Base-by-base conservation (phyloP, 53 echinoderm and acorn worm genomes). In the Stichopus horrens region DNA sequence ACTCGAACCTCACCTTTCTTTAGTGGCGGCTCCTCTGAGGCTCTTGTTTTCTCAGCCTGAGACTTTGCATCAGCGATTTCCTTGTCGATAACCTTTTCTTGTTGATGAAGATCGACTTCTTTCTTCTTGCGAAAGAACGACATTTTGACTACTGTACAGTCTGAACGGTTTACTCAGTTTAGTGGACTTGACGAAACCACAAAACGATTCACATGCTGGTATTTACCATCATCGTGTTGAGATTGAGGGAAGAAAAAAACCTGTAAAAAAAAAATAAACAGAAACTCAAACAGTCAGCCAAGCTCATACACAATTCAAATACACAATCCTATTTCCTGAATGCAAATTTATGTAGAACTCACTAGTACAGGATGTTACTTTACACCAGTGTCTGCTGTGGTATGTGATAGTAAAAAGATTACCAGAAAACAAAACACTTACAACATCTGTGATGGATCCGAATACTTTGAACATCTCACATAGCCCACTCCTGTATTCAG, bases 61-160 rank as follows among this genome's bases (percentile, higher is more conserved):
- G 52, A 55, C 7, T 74, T 87, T 23, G 18, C 87, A 55, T 5
- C 9, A 14, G 74, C 87, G 13, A 87, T 87, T 75, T 87, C 56
- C 74, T 8, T 75, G 21, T 87, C 87, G 52, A 87, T 87, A 9
- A 54, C 87, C 54, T 23, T 87, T 53, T 87, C 87, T 22, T 52
- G 52, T 8, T 87, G 54, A 7, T n/a, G n/a, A 57, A 87, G 74
- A 53, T 87, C 87, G 19, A 87, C 87, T 75, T 53, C 74, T 5
- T 75, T 87, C 73, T 87, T 87, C 73, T 87, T 87, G 20, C 87
- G 74, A 58, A 87, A 55, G 73, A 87, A 87, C 14, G 87, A 87
- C 87, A 87, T 87, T 53, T 75, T 74, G 9, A 76, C 37, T 37
- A 37, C 37, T 37, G 37, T 37, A 18, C 7, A 20, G n/a, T 74